Conservation (phyloP, 1,140 invertebrate genomes). For the Ceratitis capitata region DNA sequence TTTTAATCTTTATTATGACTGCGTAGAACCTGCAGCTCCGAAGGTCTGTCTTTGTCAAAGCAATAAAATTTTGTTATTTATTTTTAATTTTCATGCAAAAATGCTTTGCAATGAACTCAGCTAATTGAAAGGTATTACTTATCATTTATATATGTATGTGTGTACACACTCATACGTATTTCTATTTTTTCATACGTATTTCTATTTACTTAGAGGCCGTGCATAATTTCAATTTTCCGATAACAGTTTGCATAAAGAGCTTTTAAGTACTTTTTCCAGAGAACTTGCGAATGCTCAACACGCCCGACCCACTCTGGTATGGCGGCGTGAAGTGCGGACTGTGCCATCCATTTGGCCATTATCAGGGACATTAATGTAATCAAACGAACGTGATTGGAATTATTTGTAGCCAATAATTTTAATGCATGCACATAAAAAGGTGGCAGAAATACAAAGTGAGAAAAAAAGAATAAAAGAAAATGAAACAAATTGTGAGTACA, state of each 20-base stretch:
- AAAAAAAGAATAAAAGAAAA: neutral
- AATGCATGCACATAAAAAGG: neutral
- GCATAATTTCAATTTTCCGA: neutral
- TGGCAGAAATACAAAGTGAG: neutral
- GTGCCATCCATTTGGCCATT: neutral
- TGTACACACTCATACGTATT: too few species aligned
- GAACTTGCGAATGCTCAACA: neutral
- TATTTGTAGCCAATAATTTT: conserved; percentile 8
- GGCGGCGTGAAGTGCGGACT: neutral
- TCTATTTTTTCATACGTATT: too few species aligned
- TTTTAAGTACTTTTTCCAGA: neutral
- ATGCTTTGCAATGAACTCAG: too few species aligned
- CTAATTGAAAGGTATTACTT: neutral
- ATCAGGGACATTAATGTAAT: conserved; percentile 18
- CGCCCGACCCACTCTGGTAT: neutral
- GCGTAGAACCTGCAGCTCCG: too few species aligned
- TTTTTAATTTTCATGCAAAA: neutral
- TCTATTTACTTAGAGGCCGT: neutral
- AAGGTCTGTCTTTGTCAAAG: too few species aligned
- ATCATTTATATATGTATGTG: too few species aligned
- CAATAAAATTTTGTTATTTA: neutral
- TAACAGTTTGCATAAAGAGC: neutral
- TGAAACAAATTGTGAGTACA: neutral
- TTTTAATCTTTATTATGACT: too few species aligned
- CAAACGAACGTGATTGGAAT: conserved; percentile 25